Evolutionary conservation across 2,797 vertebrate species (phyloP).

Genomic region (Mormyrus hasselquistii): DNA sequence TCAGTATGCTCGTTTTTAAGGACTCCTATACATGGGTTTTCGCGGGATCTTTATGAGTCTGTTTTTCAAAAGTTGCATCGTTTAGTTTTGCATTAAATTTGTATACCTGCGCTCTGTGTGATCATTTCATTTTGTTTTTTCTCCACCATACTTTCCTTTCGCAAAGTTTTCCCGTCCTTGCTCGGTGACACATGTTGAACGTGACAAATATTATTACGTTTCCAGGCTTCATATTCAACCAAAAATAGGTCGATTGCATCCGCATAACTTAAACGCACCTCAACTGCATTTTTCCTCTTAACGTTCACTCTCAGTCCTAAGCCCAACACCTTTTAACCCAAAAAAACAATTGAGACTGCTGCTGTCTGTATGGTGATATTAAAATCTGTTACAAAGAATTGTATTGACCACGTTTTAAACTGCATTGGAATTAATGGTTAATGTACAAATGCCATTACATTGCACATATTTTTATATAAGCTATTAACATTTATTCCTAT

Average conservation of each 20-base stretch:
- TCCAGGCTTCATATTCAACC: background rate
- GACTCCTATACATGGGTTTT: no score
- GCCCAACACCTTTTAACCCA: background rate
- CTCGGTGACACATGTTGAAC: background rate
- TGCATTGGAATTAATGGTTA: background rate
- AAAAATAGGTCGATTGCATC: slow-evolving; percentile 12
- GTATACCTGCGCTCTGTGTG: background rate
- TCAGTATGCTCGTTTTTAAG: background rate
- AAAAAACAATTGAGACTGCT: background rate
- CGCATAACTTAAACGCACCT: background rate
- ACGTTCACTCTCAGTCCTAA: background rate
- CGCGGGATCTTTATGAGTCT: background rate
- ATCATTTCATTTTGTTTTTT: background rate
- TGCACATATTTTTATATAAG: background rate
- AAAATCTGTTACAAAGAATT: background rate
- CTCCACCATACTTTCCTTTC: background rate
- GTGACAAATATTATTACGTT: slow-evolving; percentile 6
- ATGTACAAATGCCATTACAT: background rate
- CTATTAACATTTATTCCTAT: background rate
- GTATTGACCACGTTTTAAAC: background rate
- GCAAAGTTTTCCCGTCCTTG: background rate
- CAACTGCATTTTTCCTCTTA: background rate
- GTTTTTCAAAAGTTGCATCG: background rate
- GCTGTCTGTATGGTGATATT: background rate
- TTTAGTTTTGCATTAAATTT: background rate